Evolutionary conservation across 2,888 invertebrate species (phyloP), one percentile per base, ranked within the genome.

Genomic region (Rotaria sp.): DNA sequence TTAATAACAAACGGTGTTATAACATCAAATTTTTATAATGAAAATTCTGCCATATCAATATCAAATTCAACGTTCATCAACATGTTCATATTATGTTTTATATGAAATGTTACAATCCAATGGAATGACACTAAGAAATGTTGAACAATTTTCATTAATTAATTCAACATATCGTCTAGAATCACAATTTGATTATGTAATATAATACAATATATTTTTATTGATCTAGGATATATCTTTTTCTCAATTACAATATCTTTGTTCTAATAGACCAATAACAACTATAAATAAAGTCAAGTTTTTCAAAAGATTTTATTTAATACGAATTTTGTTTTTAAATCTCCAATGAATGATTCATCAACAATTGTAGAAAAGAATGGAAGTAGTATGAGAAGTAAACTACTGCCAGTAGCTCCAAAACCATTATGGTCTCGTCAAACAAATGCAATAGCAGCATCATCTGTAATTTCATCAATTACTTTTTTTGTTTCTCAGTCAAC

Each of bases 1-100:
- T 88, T 92, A 85, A 90, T 92, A 88, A 92, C 91, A 88, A 88
- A 91, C 86, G 89, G 89, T 24, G 87, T 90, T 59, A 90, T 90
- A 55, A 85, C 85, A 41, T 84, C 80, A 15, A 86, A 85, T 48
- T 85, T 84, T 52, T 85, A 85, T 67, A 85, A 84, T n/a, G 59
- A n/a, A 74, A 74, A 74, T 38, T 74, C 74, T 15, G 38, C 74
- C 21, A 21, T 74, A 38, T 74, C 74, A 74, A 21, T 38, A 74
- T 35, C 30, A 30, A 26, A 15, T 35, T 38, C 74, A 38, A 35
- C 74, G 38, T 57, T n/a, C 57, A 57, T n/a, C 57, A 26, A 57
- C 57, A 57, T 24, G n/a, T n/a, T 57, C 57, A 26, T n/a, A 57
- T n/a, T 57, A 57, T 57, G 57, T 10, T 57, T n/a, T n/a, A 57